These are phyloP conservation scores for Lasioglossum lativentre DNA, from an alignment of 2,888 invertebrate genomes.

Conservation along the genomic window DNA sequence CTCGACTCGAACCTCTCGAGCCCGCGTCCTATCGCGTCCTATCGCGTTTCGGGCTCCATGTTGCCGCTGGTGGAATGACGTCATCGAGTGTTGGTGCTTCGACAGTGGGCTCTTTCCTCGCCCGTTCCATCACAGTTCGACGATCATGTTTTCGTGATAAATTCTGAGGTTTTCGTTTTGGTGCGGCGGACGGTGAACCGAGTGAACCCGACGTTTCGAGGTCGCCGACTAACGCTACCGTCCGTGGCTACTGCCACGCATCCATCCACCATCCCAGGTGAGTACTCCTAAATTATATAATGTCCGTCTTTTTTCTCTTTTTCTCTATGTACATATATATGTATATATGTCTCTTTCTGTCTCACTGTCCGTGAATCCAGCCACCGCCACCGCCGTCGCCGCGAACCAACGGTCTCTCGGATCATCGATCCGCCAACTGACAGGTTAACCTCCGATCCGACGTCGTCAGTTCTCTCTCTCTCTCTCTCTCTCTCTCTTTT, in stretches of 20 bases:
- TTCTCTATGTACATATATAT: neutral
- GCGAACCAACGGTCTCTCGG: constrained; percentile 35
- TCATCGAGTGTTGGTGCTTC: constrained; percentile 80
- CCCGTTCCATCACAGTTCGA: constrained; percentile 71
- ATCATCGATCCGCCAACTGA: constrained; percentile 74
- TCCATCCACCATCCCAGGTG: constrained; percentile 61
- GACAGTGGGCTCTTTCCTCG: constrained; percentile 65
- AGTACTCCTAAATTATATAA: constrained; percentile 73
- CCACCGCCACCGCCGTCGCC: constrained; percentile 1
- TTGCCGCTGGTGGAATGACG: constrained; percentile 79
- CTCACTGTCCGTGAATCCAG: constrained; percentile 44
- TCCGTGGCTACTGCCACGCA: constrained; percentile 38
- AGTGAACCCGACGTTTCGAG: constrained; percentile 32
- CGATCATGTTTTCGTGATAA: constrained; percentile 79
- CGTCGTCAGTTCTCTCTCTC: constrained; percentile 12
- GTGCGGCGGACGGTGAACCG: constrained; percentile 55
- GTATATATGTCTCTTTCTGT: constrained; percentile 14
- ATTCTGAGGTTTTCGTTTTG: constrained; percentile 60
- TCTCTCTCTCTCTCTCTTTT: neutral
- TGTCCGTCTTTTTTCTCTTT: constrained; percentile 16
- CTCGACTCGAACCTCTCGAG: constrained; percentile 37
- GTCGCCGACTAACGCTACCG: constrained; percentile 34
- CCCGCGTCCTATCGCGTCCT: constrained; percentile 66
- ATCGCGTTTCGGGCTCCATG: constrained; percentile 76
- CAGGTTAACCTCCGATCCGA: constrained; percentile 77